Base-by-base conservation (phyloP, 1,140 invertebrate species). In the Potamilus streckersoni region DNA sequence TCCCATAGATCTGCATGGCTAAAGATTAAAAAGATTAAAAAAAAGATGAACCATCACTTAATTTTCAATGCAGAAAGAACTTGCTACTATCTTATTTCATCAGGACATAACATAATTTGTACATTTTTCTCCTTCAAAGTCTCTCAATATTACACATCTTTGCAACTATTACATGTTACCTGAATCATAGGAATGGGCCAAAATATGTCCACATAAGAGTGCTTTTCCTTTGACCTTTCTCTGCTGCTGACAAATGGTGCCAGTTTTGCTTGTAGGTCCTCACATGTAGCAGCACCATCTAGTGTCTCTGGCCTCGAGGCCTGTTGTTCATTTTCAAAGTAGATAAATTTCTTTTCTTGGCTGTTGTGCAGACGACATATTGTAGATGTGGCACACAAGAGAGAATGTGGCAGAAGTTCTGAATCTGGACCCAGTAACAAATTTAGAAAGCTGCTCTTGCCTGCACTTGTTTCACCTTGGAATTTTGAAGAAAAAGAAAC, bases 401-500 rank as follows among this genome's bases (percentile, higher is more conserved):
- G 71, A 14, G 77, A 79, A 17, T 77, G 69, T 15, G 84, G 82
- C 23, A 85, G 72, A 6, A 85, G 65, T 49, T 49, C 38, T 49
- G 38, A 0, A 58, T 82, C 78, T 20, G 73, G 71, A 14, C 78
- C 81, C 5, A 85, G 75, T 15, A 85, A 58, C 27, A 82, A 61
- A 38, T 85, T 85, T 31, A 85, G 66, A 13, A 85, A 55, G 55
- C 74, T 78, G 65, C 78, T 80, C 68, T 83, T 83, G 0, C 82
- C 82, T 8, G 82, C 80, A 65, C 77, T 74, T 27, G 82, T 83
- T 71, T 83, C 82, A 16, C 82, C 82, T 83, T n/a, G 13, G 64
- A 60, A 4, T 61, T 59, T 64, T 20, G 20, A 14, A 66, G 20
- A 65, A 27, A 31, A 57, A 72, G 60, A 16, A 17, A 23, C 15